Conservation (phyloP, 2,113 vertebrate species). For the Scalopus aquaticus region DNA sequence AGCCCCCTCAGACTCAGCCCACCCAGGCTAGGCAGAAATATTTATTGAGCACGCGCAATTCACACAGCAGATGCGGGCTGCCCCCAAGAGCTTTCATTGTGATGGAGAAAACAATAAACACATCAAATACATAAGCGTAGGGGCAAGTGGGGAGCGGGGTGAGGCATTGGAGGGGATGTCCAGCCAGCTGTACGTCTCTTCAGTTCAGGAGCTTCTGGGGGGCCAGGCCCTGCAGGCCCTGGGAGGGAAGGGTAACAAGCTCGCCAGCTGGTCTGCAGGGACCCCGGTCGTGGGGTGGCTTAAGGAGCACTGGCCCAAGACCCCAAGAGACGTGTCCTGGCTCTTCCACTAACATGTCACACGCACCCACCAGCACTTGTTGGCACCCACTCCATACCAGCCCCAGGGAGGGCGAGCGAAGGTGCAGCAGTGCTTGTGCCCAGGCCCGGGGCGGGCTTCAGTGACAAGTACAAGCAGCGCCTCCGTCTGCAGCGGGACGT, state of each 20-base stretch:
- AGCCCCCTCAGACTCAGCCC: neutral
- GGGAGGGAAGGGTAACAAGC: neutral
- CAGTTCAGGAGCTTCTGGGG: fast-evolving
- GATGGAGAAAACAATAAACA: conserved; percentile 20
- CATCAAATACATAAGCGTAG: neutral
- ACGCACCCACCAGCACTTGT: no score
- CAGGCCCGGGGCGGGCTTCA: no score
- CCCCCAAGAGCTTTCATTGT: neutral
- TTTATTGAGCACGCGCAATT: neutral
- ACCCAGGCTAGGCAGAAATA: neutral
- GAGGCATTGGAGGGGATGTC: fast-evolving
- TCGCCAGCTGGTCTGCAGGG: neutral
- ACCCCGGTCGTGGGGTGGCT: neutral
- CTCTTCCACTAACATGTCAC: no score
- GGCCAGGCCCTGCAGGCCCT: neutral
- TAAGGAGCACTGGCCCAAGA: neutral
- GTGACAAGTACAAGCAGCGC: no score
- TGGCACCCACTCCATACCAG: no score
- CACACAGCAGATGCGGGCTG: neutral
- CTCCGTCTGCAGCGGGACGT: no score
- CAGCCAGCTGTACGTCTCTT: neutral
- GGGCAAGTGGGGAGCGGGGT: fast-evolving
- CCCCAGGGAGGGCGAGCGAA: no score
- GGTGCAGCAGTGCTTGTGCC: no score
- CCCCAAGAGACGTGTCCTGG: neutral